phyloP scores from a whole-genome alignment of 2,888 invertebrate genomes.

The Caenorhabditis sp. region DNA sequence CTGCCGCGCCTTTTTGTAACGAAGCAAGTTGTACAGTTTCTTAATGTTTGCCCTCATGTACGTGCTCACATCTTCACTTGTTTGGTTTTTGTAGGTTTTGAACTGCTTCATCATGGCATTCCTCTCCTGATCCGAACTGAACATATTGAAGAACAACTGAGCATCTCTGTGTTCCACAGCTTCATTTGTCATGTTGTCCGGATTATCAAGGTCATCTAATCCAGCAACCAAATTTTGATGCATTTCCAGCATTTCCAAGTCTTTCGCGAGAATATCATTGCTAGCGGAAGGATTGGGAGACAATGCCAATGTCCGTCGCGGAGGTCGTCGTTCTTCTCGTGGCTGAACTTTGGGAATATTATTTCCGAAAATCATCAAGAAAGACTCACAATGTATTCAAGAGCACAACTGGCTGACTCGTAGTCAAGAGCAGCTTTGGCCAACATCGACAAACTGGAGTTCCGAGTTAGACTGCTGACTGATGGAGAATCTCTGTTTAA shows the following conservation, averaged over 20 bases:
- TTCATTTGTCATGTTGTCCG: constrained; percentile 44
- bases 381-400: constrained; percentile 35
- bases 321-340: constrained; percentile 33
- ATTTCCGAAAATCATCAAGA: neutral
- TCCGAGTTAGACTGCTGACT: constrained; percentile 21
- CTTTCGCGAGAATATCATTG: constrained; percentile 36
- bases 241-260: constrained; percentile 42
- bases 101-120: constrained; percentile 54
- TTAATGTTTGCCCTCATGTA: constrained; percentile 68
- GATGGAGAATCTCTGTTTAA: constrained; percentile 44
- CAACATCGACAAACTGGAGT: constrained; percentile 47
- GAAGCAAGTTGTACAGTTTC: constrained; percentile 89
- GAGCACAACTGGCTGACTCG: constrained; percentile 34
- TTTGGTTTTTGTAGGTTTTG: constrained; percentile 45
- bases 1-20: constrained; percentile 89
- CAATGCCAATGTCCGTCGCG: constrained; percentile 36
- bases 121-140: constrained; percentile 44
- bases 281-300: constrained; percentile 18
- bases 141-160: constrained; percentile 58
- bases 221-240: constrained; percentile 47
- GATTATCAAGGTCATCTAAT: constrained; percentile 46
- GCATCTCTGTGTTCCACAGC: constrained; percentile 47
- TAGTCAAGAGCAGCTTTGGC: constrained; percentile 50
- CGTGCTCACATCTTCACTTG: constrained; percentile 37
- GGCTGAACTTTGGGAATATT: constrained; percentile 15